phyloP scores from a whole-genome alignment of 2,113 vertebrate genomes.

The Neopipo cinnamomea region DNA sequence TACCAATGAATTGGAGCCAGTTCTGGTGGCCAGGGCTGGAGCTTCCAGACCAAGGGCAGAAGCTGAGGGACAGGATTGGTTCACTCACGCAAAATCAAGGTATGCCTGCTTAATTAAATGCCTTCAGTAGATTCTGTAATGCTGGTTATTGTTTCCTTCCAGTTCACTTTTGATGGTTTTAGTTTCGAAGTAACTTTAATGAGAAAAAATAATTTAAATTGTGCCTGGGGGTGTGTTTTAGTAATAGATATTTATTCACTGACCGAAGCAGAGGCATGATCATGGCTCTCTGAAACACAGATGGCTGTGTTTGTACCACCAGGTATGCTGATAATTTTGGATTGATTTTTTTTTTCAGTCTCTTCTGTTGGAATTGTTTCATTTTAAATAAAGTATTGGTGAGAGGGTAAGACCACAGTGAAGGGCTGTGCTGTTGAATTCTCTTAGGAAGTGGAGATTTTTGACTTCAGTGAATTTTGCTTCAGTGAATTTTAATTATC shows the following conservation, averaged over 20 bases:
- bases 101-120: background rate
- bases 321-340: background rate
- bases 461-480: background rate
- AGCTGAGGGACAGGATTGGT: background rate
- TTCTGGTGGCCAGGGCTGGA: background rate
- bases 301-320: background rate
- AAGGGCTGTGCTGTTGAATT: background rate
- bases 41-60: background rate
- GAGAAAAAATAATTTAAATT: background rate
- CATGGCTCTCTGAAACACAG: background rate
- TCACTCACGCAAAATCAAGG: background rate
- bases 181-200: background rate
- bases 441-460: background rate
- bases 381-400: background rate
- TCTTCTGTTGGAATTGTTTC: background rate
- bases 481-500: background rate
- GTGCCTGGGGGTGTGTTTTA: background rate
- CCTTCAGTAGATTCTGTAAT: background rate
- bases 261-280: background rate
- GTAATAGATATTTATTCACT: background rate
- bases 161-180: background rate
- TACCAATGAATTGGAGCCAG: background rate
- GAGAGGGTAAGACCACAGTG: background rate
- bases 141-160: background rate
- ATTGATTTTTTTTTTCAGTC: background rate